Base-by-base conservation (phyloP, 2,797 vertebrate species). In the Tadarida brasiliensis region DNA sequence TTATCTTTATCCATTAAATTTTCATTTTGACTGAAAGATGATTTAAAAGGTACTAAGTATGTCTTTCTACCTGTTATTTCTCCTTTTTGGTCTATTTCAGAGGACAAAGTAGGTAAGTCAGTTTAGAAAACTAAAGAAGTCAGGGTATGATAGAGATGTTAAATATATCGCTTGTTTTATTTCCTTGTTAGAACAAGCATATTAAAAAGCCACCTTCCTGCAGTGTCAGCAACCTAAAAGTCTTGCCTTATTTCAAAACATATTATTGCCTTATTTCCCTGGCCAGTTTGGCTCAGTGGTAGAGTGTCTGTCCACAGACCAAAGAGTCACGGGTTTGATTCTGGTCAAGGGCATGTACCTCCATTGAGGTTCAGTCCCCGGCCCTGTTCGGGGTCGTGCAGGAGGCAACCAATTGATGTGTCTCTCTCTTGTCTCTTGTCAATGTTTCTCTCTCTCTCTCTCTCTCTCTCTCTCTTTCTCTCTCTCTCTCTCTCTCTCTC, bases 1-100 rank as follows among this genome's bases (percentile, higher is more conserved):
- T 95, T 89, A 68, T 63, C 68, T 76, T 86, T 80, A 73, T 30
- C 22, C 44, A 67, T 89, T 96, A 89, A 91, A 85, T 90, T 70
- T 88, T 88, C 47, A 56, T 87, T 93, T 84, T 87, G 30, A 80
- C 44, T 84, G 57, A 78, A 82, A 93, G 15, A 94, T n/a, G 39
- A 76, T 63, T 77, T 96, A 47, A 80, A 83, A 80, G 39, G 3
- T 63, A 61, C 28, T 87, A 26, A 85, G 33, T 54, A 65, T 70
- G 7, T 88, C 83, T 70, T 17, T 49, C 8, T 70, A 56, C 9
- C 57, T 71, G 3, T 91, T 65, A 54, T 59, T 70, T 24, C 22
- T 81, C 22, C 11, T 56, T 83, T 80, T 77, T 91, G 71, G 65
- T 67, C 19, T 78, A 12, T 49, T 78, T 94, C 39, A 84, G 33